These are phyloP conservation scores for Tipula lateralis DNA, from an alignment of 2,888 invertebrate genomes.

Conservation along the genomic window DNA sequence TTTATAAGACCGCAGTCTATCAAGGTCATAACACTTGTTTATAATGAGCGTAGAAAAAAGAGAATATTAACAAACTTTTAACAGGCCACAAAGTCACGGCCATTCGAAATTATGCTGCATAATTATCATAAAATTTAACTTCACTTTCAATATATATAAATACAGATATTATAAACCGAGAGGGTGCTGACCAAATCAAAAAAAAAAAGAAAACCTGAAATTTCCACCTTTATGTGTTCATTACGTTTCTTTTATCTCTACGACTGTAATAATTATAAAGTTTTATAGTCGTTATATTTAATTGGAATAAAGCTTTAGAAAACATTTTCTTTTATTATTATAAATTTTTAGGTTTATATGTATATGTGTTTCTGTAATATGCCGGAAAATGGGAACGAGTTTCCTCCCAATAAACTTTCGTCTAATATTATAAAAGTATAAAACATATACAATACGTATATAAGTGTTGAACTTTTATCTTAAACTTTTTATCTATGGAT, in stretches of 20 bases:
- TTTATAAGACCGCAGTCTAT: too few relatives aligned
- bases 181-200: neutral
- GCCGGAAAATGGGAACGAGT: neutral
- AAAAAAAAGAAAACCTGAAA: neutral
- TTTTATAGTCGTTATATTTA: neutral
- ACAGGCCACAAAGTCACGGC: too few relatives aligned
- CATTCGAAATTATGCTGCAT: too few relatives aligned
- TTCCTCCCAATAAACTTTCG: neutral
- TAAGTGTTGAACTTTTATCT: neutral
- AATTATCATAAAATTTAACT: too few relatives aligned
- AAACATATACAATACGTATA: neutral
- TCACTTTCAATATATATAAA: too few relatives aligned
- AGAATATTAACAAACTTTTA: too few relatives aligned
- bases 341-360: neutral
- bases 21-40: too few relatives aligned
- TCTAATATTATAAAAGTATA: too few relatives aligned
- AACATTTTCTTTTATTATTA: slow-evolving; percentile 11
- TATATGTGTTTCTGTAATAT: too few relatives aligned
- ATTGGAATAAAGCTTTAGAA: neutral
- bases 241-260: neutral
- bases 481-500: neutral
- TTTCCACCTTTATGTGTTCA: slow-evolving; percentile 1
- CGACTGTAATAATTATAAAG: neutral
- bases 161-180: too few relatives aligned
- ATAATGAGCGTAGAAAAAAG: too few relatives aligned